Base-by-base conservation (phyloP, 2,113 vertebrate species). In the Lethenteron camtschaticum region DNA sequence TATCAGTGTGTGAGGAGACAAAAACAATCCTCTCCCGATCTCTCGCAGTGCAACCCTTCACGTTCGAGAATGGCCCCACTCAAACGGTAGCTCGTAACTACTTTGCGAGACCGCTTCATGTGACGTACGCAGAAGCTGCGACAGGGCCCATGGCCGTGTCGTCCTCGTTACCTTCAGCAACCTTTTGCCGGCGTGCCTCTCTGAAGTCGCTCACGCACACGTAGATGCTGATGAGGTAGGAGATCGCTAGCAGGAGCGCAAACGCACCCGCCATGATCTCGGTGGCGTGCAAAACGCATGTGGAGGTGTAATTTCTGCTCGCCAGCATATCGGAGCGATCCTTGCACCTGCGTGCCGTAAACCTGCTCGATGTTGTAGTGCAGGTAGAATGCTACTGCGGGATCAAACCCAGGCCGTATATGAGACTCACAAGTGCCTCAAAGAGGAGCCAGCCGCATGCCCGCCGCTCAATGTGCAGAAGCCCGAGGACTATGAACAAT, bases 381-480 rank as follows among this genome's bases (percentile, higher is more conserved):
- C n/a, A 66, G 63, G 24, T 66, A 66, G 11, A 66, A 66, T n/a
- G 63, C 63, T 16, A 66, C n/a, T n/a, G 63, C 63, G 24, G 63
- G n/a, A 66, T 24, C 9, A 66, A 24, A 9, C 63, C 63, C 10
- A 66, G 24, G n/a, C n/a, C 63, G 9, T 16, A 24, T 16, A 66
- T 66, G n/a, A n/a, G n/a, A 66, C 63, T 16, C n/a, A 66, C 24
- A 24, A 66, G n/a, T 66, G 63, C 63, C 10, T 66, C 63, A 66
- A 66, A n/a, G 10, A 24, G 63, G 8, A 66, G 63, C 63, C 63
- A 66, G n/a, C 63, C 63, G 10, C n/a, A 24, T 9, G 63, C 63
- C n/a, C 63, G 63, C 63, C 24, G n/a, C n/a, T 66, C 63, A 24
- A 66, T 66, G n/a, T 66, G n/a, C n/a, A n/a, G 24, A n/a, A 66